Evolutionary conservation across 2,797 vertebrate species (phyloP).

Genomic region (Xenopus petersii): DNA sequence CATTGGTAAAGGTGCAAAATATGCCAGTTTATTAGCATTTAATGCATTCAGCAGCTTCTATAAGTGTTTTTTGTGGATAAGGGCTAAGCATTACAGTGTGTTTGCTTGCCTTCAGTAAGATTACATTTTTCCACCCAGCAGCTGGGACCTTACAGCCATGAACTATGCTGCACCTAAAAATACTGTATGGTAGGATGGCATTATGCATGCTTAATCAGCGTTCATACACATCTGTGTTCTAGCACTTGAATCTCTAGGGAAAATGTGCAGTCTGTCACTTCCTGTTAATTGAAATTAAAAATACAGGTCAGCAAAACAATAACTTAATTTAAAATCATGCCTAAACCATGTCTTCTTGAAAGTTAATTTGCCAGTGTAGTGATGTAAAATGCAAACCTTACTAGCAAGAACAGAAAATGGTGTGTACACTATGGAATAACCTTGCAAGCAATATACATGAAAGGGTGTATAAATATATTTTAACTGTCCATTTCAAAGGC

Average conservation of each 20-base stretch:
- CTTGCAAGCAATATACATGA: constrained; percentile 29
- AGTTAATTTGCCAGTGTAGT: constrained; percentile 17
- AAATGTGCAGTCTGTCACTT: constrained; percentile 54
- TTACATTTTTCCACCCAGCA: constrained; percentile 54
- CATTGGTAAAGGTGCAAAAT: too few relatives aligned
- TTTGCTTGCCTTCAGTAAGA: constrained; percentile 33
- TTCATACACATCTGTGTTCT: constrained; percentile 54
- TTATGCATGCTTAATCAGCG: constrained; percentile 60
- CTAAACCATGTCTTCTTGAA: constrained; percentile 10
- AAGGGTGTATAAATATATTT: constrained; percentile 26
- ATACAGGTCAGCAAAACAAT: constrained; percentile 50
- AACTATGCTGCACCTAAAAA: constrained; percentile 50
- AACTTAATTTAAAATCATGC: constrained; percentile 22
- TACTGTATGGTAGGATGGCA: constrained; percentile 44
- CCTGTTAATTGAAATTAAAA: constrained; percentile 54
- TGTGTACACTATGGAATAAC: constrained; percentile 9
- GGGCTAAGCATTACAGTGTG: background rate
- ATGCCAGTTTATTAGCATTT: too few relatives aligned
- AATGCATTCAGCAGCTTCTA: too few relatives aligned
- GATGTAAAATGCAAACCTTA: constrained; percentile 10
- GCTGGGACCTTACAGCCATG: constrained; percentile 47
- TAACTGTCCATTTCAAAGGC: constrained; percentile 6
- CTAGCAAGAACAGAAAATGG: constrained; percentile 24
- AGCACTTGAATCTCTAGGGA: constrained; percentile 49
- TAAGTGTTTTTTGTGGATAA: too few relatives aligned